Evolutionary conservation across 2,797 vertebrate species (phyloP).

Genomic region (Gorsachius magnificus): DNA sequence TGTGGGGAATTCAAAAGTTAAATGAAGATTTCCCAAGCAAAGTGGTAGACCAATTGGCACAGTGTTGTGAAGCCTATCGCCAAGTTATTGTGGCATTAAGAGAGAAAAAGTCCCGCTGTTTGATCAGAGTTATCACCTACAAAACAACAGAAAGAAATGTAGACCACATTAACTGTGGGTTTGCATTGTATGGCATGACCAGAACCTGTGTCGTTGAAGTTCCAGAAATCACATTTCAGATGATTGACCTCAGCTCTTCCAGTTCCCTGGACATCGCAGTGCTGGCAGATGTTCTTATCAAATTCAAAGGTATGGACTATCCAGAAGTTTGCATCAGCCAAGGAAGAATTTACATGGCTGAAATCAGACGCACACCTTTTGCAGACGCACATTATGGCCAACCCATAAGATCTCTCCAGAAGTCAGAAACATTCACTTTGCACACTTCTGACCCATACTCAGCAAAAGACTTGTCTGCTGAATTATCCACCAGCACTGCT

Average conservation of each 20-base stretch:
- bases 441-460: slow-evolving; percentile 80
- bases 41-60: slow-evolving; percentile 71
- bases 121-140: slow-evolving; percentile 82
- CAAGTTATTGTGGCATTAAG: slow-evolving; percentile 80
- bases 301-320: slow-evolving; percentile 68
- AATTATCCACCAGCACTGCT: not conserved
- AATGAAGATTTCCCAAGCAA: slow-evolving; percentile 70
- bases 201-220: slow-evolving; percentile 69
- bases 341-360: slow-evolving; percentile 72
- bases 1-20: slow-evolving; percentile 82
- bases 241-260: slow-evolving; percentile 73
- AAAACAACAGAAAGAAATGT: slow-evolving; percentile 77
- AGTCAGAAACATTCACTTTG: slow-evolving; percentile 68
- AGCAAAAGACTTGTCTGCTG: slow-evolving; percentile 72
- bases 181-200: slow-evolving; percentile 84
- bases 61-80: slow-evolving; percentile 82
- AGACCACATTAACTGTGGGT: slow-evolving; percentile 83
- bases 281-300: slow-evolving; percentile 76
- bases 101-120: slow-evolving; percentile 44
- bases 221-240: slow-evolving; percentile 71
- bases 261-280: slow-evolving; percentile 76
- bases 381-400: not conserved
- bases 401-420: not conserved
- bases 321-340: slow-evolving; percentile 82
- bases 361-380: slow-evolving; percentile 71